phyloP scores from a whole-genome alignment of 2,888 invertebrate genomes.

The Anorthoa munda region DNA sequence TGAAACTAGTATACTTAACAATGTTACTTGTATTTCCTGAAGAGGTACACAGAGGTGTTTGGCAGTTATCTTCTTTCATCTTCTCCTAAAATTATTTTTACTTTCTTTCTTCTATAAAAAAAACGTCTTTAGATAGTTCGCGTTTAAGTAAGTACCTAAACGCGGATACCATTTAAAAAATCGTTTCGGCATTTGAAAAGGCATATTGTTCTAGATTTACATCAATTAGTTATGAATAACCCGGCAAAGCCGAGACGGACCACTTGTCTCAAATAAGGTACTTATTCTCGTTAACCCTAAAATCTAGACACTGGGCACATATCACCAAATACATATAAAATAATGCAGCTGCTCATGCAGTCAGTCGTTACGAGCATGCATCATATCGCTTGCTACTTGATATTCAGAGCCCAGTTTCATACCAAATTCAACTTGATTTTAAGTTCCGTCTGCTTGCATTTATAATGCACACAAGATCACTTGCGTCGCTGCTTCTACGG shows the following conservation, averaged over 20 bases:
- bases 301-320: no score
- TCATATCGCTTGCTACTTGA: conserved; percentile 56
- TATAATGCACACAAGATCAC: conserved; percentile 53
- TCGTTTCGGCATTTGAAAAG: no score
- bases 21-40: neutral
- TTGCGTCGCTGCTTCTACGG: conserved; percentile 38
- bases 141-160: no score
- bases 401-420: conserved; percentile 57
- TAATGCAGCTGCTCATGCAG: conserved; percentile 15
- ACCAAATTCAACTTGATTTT: conserved; percentile 57
- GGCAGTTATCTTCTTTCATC: neutral
- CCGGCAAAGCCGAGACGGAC: no score
- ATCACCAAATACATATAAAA: conserved; percentile 15
- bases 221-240: no score
- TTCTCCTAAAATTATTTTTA: no score
- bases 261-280: no score
- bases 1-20: neutral
- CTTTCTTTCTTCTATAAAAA: no score
- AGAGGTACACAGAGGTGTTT: neutral
- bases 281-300: neutral
- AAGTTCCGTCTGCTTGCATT: conserved; percentile 57
- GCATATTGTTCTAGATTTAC: no score
- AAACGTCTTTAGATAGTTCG: no score
- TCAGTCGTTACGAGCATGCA: conserved; percentile 37
- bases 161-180: no score